phyloP scores from a whole-genome alignment of 1,140 invertebrate genomes.

The Laodelphax striatellus region DNA sequence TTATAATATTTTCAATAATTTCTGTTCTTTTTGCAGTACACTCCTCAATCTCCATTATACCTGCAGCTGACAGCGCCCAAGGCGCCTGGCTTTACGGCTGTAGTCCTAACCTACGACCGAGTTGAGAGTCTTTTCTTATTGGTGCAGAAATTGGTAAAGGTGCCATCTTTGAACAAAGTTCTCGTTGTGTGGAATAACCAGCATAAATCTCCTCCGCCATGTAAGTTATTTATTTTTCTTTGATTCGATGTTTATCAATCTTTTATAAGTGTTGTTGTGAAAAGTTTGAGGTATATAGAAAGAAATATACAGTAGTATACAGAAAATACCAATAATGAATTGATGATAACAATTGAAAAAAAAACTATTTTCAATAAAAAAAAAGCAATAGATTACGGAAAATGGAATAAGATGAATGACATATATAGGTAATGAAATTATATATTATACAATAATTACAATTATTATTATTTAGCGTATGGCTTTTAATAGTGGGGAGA shows the following conservation, averaged over 20 bases:
- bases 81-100: constrained; percentile 71
- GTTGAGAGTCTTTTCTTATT: constrained; percentile 79
- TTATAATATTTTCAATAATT: background rate
- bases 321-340: no score
- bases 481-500: no score
- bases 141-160: constrained; percentile 66
- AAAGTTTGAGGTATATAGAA: no score
- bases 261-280: constrained; percentile 12
- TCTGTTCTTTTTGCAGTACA: constrained; percentile 19
- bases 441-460: no score
- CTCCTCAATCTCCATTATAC: constrained; percentile 53
- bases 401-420: no score
- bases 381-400: no score
- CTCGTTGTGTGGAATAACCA: constrained; percentile 91
- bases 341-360: no score
- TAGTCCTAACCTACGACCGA: constrained; percentile 83
- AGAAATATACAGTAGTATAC: no score
- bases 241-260: no score
- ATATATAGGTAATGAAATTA: no score
- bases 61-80: constrained; percentile 69
- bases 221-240: constrained; percentile 9
- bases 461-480: no score
- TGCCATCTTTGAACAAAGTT: constrained; percentile 75
- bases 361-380: no score
- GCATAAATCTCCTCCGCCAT: constrained; percentile 63